Base-by-base conservation (phyloP, 2,797 vertebrate species). In the Rhinichthys osculus region DNA sequence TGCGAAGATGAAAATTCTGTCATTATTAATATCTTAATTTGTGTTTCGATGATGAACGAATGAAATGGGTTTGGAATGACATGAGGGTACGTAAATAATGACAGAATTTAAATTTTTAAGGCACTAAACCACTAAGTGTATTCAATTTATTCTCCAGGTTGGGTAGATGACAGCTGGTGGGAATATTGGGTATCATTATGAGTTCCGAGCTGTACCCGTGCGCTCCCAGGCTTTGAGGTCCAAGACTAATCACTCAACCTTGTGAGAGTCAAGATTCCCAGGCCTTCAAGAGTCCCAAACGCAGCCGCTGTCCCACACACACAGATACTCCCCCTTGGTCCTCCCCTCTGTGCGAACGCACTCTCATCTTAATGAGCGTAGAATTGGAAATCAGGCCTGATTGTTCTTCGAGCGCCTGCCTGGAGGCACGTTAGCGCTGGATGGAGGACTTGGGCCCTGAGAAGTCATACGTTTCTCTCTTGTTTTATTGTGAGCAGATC, bases 341-440 rank as follows among this genome's bases (percentile, higher is more conserved):
- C 93, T 92, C 93, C 93, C 94, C 93, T 90, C 88, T 87, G 90
- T 94, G 94, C 92, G 94, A 95, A 94, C 92, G 92, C 95, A 93
- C 93, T 93, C 93, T 94, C 92, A 81, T 93, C 94, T 93, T 95
- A 95, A 95, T 94, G 95, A 96, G 94, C 91, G 92, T 92, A 92
- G 92, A 91, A 93, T 93, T 92, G 93, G 85, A 94, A 93, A 93
- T 94, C 94, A 88, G 92, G 93, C 92, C 89, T 92, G 94, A 95
- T 95, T 95, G 94, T 95, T 95, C 85, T 95, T 95, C 93, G 93
- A 94, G 94, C 94, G 92, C 92, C 91, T 91, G 94, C 95, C 95
- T 93, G 87, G 93, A 95, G 95, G 95, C 95, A 94, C 92, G 93
- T 94, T 94, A 93, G 90, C 87, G 67, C 92, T 92, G 92, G 92